phyloP scores from a whole-genome alignment of 2,888 invertebrate species.

The Phania funesta region DNA sequence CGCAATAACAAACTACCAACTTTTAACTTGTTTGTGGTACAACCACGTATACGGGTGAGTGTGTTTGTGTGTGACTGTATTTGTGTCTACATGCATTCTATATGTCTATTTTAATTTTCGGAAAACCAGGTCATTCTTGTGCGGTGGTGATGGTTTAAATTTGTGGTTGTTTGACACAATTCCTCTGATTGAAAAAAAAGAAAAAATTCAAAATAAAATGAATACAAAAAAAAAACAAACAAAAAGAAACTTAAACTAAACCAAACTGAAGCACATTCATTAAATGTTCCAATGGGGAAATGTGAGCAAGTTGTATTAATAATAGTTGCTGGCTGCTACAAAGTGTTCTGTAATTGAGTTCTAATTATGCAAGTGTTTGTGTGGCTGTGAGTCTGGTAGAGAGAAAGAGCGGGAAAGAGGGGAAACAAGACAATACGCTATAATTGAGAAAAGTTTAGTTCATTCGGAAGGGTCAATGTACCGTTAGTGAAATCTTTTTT shows the following conservation, averaged over 20 bases:
- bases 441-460: constrained; percentile 36
- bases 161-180: constrained; percentile 67
- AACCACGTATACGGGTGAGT: constrained; percentile 37
- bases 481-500: constrained; percentile 9
- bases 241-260: background rate
- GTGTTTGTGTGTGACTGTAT: constrained; percentile 16
- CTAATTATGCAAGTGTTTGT: constrained; percentile 41
- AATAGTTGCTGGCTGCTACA: background rate
- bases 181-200: constrained; percentile 41
- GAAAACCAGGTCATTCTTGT: constrained; percentile 67
- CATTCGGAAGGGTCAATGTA: constrained; percentile 31
- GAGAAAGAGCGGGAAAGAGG: background rate
- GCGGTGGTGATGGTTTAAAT: constrained; percentile 64
- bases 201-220: background rate
- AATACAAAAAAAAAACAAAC: background rate
- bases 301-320: background rate
- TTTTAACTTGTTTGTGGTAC: constrained; percentile 51
- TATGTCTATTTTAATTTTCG: constrained; percentile 66
- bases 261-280: constrained; percentile 36
- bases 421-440: too few species aligned
- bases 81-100: constrained; percentile 18
- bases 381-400: background rate
- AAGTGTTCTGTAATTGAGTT: constrained; percentile 65
- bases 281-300: background rate
- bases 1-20: constrained; percentile 14